Evolutionary conservation across 2,888 invertebrate species (phyloP).

Genomic region (Nasonia oneida): DNA sequence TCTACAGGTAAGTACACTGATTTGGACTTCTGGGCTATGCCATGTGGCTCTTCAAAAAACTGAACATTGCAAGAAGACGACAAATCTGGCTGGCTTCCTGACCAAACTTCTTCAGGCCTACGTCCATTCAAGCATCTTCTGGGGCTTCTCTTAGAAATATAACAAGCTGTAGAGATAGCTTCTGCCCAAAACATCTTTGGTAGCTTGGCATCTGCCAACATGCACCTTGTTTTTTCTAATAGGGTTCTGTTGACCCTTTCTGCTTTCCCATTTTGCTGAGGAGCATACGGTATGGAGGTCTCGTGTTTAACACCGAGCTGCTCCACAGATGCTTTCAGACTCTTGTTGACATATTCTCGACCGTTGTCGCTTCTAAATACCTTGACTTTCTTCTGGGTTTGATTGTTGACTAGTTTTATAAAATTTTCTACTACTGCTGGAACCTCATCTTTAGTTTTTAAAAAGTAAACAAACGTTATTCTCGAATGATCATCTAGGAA

Average conservation of each 20-base stretch:
- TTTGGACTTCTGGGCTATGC: too few relatives aligned
- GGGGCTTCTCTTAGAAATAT: not conserved
- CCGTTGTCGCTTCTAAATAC: not conserved
- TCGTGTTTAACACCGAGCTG: too few relatives aligned
- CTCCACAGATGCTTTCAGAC: rapidly evolving
- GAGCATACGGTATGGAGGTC: not conserved
- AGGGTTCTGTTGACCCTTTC: not conserved
- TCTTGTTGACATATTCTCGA: not conserved
- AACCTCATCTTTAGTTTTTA: not conserved
- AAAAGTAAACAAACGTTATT: not conserved
- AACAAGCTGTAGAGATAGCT: not conserved
- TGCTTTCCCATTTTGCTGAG: not conserved
- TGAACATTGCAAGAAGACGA: too few relatives aligned
- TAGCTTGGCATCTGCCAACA: not conserved
- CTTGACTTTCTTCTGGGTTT: not conserved
- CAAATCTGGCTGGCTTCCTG: not conserved
- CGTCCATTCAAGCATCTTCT: not conserved
- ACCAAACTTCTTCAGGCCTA: not conserved
- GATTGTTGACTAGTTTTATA: not conserved
- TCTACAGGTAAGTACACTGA: too few relatives aligned
- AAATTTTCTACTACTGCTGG: not conserved
- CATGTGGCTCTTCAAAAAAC: too few relatives aligned
- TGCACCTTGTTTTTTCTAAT: not conserved
- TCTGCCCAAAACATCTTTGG: not conserved
- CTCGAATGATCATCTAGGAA: not conserved